phyloP scores from a whole-genome alignment of 2,888 invertebrate genomes.

The Erynnis tages region DNA sequence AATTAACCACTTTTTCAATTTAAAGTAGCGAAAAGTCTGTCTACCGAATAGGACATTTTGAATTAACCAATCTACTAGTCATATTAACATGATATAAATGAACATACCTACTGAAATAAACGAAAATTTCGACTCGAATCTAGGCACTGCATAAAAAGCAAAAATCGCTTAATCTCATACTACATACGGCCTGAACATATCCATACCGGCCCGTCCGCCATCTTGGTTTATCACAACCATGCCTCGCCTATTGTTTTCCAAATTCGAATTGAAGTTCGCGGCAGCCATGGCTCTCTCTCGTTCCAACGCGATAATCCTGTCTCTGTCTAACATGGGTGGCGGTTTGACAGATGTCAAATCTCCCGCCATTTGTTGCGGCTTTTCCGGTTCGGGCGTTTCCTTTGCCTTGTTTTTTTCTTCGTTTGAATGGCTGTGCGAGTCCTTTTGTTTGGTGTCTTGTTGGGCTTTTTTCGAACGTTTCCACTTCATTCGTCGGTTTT shows the following conservation, averaged over 20 bases:
- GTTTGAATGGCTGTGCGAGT: constrained; percentile 50
- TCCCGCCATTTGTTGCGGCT: constrained; percentile 56
- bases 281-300: constrained; percentile 74
- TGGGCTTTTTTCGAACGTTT: constrained; percentile 98
- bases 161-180: constrained; percentile 63
- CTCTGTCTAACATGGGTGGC: constrained; percentile 68
- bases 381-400: constrained; percentile 54
- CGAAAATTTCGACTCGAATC: not conserved
- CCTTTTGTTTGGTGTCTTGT: constrained; percentile 88
- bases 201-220: constrained; percentile 62
- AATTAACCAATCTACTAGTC: too few relatives aligned
- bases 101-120: too few relatives aligned
- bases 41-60: too few relatives aligned
- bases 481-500: constrained; percentile 99
- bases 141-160: not conserved
- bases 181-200: constrained; percentile 79
- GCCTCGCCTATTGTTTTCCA: constrained; percentile 74
- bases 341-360: constrained; percentile 77
- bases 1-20: too few relatives aligned
- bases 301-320: constrained; percentile 73
- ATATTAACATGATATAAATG: too few relatives aligned
- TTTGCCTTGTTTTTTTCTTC: constrained; percentile 67
- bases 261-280: constrained; percentile 76
- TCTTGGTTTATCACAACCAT: constrained; percentile 72
- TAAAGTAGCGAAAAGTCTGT: too few relatives aligned